Conservation (phyloP, 2,797 vertebrate genomes). For the Cynopterus sphinx region DNA sequence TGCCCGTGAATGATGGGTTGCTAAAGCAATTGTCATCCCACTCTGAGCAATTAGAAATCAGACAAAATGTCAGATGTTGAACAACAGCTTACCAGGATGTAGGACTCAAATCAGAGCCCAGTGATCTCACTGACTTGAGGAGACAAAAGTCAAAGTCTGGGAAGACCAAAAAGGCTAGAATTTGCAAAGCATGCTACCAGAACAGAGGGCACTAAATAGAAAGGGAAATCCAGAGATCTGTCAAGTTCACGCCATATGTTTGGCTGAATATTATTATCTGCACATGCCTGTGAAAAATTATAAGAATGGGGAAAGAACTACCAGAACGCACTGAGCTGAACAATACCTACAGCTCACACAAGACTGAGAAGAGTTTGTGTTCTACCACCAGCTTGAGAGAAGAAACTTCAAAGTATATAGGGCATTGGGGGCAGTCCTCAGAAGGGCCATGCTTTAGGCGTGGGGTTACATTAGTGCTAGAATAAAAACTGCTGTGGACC, state of each 20-base stretch:
- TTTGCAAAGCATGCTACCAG: not conserved
- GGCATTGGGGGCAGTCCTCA: not conserved
- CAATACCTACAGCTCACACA: not conserved
- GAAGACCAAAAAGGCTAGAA: not conserved
- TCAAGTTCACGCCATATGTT: not conserved
- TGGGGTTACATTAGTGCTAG: not conserved
- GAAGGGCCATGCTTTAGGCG: not conserved
- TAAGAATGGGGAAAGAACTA: not conserved
- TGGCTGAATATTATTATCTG: not conserved
- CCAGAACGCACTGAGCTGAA: not conserved
- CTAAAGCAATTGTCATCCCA: not conserved
- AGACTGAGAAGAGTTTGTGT: not conserved
- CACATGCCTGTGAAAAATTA: not conserved
- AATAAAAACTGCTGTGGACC: not conserved
- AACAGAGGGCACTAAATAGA: not conserved
- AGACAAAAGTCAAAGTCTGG: not conserved
- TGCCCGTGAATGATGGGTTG: not conserved
- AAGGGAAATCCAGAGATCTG: not conserved
- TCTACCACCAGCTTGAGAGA: not conserved
- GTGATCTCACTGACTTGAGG: not conserved
- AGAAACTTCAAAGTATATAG: not conserved
- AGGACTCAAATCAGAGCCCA: not conserved
- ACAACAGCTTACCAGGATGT: not conserved
- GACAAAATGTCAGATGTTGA: not conserved
- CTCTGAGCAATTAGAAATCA: not conserved